phyloP scores from a whole-genome alignment of 2,797 vertebrate genomes.

The Acrossocheilus fasciatus region DNA sequence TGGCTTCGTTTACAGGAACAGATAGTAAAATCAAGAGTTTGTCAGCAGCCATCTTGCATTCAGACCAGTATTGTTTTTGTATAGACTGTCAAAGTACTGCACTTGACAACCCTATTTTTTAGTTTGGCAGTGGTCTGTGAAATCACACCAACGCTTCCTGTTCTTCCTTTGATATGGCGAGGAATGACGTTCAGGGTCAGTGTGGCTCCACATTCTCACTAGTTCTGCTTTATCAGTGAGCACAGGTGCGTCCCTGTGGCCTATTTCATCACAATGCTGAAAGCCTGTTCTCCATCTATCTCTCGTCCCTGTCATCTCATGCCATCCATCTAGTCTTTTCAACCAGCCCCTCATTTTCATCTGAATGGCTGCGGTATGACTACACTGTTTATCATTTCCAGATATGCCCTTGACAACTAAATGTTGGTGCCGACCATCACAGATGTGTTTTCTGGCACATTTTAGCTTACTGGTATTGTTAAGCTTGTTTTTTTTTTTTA shows the following conservation, averaged over 20 bases:
- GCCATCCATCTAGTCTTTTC: conserved; percentile 10
- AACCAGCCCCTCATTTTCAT: conserved; percentile 37
- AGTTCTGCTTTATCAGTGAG: conserved; percentile 40
- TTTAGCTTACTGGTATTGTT: conserved; percentile 1
- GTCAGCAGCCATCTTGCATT: not conserved
- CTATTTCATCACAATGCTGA: conserved; percentile 31
- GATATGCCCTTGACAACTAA: conserved; percentile 18
- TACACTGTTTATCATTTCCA: conserved; percentile 19
- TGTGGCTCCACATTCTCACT: not conserved
- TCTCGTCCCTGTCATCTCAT: conserved; percentile 12
- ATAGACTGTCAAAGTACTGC: not conserved
- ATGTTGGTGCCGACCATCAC: conserved; percentile 1
- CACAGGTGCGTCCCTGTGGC: conserved; percentile 37
- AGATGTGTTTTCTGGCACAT: not conserved
- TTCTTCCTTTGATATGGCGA: not conserved
- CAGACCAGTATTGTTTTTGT: not conserved
- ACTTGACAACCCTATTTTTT: not conserved
- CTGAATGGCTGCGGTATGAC: conserved; percentile 45
- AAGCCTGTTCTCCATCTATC: conserved; percentile 34
- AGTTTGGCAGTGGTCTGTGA: conserved; percentile 8
- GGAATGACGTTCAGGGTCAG: not conserved
- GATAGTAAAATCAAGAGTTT: not conserved
- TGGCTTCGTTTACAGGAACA: not conserved
- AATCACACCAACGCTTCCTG: conserved; percentile 1
- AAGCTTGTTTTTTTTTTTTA: not conserved